Conservation (phyloP, 1,140 invertebrate species). For the Pteromalus puparum region DNA sequence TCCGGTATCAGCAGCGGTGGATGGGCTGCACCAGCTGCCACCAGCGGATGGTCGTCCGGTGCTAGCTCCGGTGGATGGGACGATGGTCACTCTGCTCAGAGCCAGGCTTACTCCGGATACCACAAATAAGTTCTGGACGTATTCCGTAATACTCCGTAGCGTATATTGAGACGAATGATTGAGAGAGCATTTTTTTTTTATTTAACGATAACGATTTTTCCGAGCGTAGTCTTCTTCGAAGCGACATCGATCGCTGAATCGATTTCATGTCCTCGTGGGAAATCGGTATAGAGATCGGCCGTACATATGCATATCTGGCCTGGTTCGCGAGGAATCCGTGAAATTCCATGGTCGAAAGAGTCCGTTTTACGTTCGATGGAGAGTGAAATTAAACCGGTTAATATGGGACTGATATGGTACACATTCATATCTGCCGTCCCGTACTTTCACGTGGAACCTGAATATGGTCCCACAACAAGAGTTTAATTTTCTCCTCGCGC, state of each 20-base stretch:
- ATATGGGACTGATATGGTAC: constrained; percentile 13
- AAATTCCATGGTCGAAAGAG: not conserved
- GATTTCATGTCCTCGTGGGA: not conserved
- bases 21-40: not conserved
- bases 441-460: constrained; percentile 30
- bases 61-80: constrained; percentile 64
- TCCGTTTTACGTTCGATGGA: constrained; percentile 8
- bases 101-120: constrained; percentile 66
- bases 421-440: not conserved
- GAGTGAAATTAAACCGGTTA: constrained; percentile 40
- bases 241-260: not conserved
- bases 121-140: constrained; percentile 48
- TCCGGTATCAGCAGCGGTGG: constrained; percentile 51
- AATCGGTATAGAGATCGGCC: not conserved
- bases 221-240: not conserved
- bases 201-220: not conserved
- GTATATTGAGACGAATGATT: constrained; percentile 1
- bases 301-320: not conserved
- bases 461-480: constrained; percentile 1
- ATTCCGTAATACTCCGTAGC: not conserved
- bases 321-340: not conserved
- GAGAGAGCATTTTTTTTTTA: not conserved
- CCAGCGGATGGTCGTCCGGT: constrained; percentile 65
- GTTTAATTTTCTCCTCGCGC: not conserved
- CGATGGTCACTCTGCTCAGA: constrained; percentile 61